phyloP scores from a whole-genome alignment of 2,113 vertebrate genomes.

The Sinocyclocheilus rhinocerous region DNA sequence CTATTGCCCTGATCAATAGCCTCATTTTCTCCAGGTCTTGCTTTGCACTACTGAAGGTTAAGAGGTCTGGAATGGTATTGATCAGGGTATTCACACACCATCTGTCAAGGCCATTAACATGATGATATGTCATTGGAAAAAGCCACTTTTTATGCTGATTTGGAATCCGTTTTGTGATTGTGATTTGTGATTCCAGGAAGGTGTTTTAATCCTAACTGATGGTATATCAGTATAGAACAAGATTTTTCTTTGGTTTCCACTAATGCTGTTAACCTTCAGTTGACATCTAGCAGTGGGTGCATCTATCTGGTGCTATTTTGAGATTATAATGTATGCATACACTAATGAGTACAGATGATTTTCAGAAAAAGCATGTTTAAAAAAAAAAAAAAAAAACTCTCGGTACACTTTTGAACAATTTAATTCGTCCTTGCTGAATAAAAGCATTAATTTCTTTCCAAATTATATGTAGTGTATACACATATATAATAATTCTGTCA shows the following conservation, averaged over 20 bases:
- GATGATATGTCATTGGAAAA: conserved; percentile 30
- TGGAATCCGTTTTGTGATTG: not conserved
- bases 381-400: too few relatives aligned
- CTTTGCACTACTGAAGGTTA: conserved; percentile 32
- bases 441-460: too few relatives aligned
- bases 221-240: not conserved
- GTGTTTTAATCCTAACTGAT: not conserved
- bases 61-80: conserved; percentile 45
- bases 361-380: not conserved
- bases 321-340: not conserved
- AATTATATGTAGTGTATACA: too few relatives aligned
- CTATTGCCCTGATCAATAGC: conserved; percentile 45
- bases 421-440: too few relatives aligned
- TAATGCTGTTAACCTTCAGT: not conserved
- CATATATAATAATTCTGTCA: too few relatives aligned
- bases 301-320: not conserved
- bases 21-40: conserved; percentile 42
- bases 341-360: not conserved
- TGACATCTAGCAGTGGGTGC: not conserved
- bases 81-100: conserved; percentile 47
- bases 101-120: conserved; percentile 47
- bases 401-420: too few relatives aligned
- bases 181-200: too few relatives aligned
- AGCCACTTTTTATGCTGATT: conserved; percentile 2
- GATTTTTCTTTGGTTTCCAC: not conserved